Evolutionary conservation across 2,797 vertebrate species (phyloP).

Genomic region (Cossypha polioptera): DNA sequence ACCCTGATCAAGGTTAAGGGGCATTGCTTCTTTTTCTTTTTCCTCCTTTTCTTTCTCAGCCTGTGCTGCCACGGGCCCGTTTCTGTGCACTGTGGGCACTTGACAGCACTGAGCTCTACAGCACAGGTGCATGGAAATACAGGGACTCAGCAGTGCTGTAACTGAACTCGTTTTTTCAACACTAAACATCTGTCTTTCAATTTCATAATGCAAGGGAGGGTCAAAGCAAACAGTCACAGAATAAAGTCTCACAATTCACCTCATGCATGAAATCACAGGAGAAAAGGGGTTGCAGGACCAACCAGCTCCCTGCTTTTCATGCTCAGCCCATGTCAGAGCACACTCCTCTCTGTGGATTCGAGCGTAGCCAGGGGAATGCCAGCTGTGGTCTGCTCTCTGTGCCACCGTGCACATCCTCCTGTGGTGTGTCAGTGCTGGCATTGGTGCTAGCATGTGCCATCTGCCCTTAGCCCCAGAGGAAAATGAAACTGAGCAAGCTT

Average conservation of each 20-base stretch:
- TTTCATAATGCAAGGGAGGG: background rate
- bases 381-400: background rate
- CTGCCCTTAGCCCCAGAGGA: background rate
- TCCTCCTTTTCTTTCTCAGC: background rate
- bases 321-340: rapidly evolving
- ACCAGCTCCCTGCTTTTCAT: background rate
- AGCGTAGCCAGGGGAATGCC: background rate
- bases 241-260: background rate
- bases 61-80: rapidly evolving
- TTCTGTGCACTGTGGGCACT: background rate
- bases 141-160: rapidly evolving
- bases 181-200: background rate
- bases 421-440: background rate
- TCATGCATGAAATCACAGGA: background rate
- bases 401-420: background rate
- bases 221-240: background rate
- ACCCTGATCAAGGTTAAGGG: background rate
- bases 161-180: background rate
- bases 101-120: background rate
- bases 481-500: background rate
- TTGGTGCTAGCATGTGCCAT: too few relatives aligned
- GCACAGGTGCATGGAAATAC: background rate
- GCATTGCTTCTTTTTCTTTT: background rate
- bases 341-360: background rate
- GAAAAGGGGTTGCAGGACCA: background rate